A percentile compares a stretch with the other conserved stretches of the same genome.
Evolutionary conservation across 2,888 invertebrate species (phyloP).

Genomic region (Drosophila mercatorum): DNA sequence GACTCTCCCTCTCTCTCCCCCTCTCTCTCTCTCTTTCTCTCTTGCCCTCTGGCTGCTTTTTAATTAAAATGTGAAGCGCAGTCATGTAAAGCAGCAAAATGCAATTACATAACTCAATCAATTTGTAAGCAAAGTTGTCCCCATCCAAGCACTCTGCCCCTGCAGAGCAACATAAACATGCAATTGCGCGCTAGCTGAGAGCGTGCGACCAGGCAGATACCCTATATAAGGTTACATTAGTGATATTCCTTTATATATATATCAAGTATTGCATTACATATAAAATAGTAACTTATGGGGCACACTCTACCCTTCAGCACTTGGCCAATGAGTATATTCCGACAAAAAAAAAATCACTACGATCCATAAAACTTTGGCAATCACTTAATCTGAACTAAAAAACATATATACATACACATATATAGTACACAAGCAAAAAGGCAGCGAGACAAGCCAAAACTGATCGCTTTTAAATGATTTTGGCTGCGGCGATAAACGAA

Average conservation of each 20-base stretch:
- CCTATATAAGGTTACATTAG: background rate
- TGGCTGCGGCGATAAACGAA: constrained; percentile 83
- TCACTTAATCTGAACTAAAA: constrained; percentile 78
- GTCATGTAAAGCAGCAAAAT: constrained; percentile 65
- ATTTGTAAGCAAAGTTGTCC: constrained; percentile 70
- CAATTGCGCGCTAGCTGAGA: background rate
- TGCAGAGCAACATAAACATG: constrained; percentile 1
- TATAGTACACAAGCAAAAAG: constrained; percentile 28
- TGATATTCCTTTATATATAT: too few species aligned
- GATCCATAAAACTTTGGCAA: constrained; percentile 63
- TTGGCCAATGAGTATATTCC: background rate
- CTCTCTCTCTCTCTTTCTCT: background rate
- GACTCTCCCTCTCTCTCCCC: background rate
- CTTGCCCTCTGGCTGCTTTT: constrained; percentile 27
- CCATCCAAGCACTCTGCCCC: background rate
- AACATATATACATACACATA: constrained; percentile 13
- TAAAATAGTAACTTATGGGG: too few species aligned
- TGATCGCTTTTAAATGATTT: constrained; percentile 80
- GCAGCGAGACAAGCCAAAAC: constrained; percentile 37
- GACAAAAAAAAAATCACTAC: constrained; percentile 7
- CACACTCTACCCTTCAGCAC: background rate
- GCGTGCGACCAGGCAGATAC: background rate
- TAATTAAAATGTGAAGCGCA: constrained; percentile 76
- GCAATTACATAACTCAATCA: constrained; percentile 83
- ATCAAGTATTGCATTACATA: too few species aligned